phyloP scores from a whole-genome alignment of 2,888 invertebrate genomes.

The Miltochrista miniata region DNA sequence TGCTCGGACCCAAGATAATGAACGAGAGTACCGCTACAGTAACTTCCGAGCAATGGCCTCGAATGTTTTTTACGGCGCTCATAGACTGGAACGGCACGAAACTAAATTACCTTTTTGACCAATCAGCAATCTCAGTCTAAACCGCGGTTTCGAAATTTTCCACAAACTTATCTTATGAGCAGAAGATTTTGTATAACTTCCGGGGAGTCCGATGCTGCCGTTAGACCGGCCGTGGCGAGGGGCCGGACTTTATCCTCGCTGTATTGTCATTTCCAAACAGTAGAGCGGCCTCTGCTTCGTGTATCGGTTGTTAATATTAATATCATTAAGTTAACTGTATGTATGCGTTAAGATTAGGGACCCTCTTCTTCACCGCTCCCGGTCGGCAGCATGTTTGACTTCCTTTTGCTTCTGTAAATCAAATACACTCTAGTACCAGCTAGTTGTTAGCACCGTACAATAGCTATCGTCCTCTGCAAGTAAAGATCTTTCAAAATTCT shows the following conservation, averaged over 20 bases:
- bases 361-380: constrained; percentile 77
- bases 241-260: constrained; percentile 79
- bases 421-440: background rate
- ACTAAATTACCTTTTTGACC: constrained; percentile 52
- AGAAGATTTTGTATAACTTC: background rate
- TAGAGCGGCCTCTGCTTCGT: constrained; percentile 82
- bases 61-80: constrained; percentile 63
- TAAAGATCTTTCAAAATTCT: too few relatives aligned
- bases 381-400: constrained; percentile 81
- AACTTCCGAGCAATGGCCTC: constrained; percentile 34
- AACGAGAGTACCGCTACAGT: constrained; percentile 34
- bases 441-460: too few relatives aligned
- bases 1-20: constrained; percentile 22
- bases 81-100: constrained; percentile 72
- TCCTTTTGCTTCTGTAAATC: constrained; percentile 63
- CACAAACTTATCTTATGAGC: constrained; percentile 44
- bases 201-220: constrained; percentile 81
- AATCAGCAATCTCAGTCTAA: constrained; percentile 53
- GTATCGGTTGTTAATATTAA: constrained; percentile 82
- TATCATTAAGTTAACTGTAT: constrained; percentile 82
- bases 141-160: constrained; percentile 66
- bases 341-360: constrained; percentile 83
- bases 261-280: constrained; percentile 59
- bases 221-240: constrained; percentile 79
- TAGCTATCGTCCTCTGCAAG: too few relatives aligned